Evolutionary conservation across 2,797 vertebrate genomes (phyloP), one percentile per base, ranked within the genome.

Genomic region (Phalloptychus januarius): DNA sequence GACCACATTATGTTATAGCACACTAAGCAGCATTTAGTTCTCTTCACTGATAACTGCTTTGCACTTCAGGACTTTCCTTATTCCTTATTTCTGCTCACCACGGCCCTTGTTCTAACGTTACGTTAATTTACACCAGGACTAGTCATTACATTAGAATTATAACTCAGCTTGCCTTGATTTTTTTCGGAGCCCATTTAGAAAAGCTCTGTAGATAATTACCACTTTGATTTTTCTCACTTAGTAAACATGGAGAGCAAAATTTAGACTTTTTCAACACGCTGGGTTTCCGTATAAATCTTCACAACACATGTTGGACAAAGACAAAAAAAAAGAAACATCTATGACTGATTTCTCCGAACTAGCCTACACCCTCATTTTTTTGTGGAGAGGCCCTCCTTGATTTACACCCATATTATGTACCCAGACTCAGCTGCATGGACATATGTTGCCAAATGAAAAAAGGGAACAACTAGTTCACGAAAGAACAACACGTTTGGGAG

Each of bases 391-490:
- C 90, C 84, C 85, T 79, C 61, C 76, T 44, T 88, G 87, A 93
- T 87, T 94, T 79, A 89, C 81, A 79, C 76, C 83, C 80, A 77
- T 42, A 81, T 61, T 86, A 71, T 88, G 81, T 86, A 72, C 74
- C 88, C 76, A 87, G 73, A 88, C 46, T 61, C 89, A 94, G 87
- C 87, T 91, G 91, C 72, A 83, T 85, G 67, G 83, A 65, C 87
- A 80, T 31, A 23, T 73, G 72, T 75, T 88, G 86, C 85, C 86
- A 92, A 82, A 65, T 82, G 11, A 72, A 78, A 77, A 73, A 33
- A 28, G 3, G 58, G 73, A 72, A 78, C 81, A 79, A 38, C 67
- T 45, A 79, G 73, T 50, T 82, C 76, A 31, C 80, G 44, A 72
- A 80, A 69, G 42, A 72, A 54, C 50, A 83, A 80, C 54, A 15